phyloP scores from a whole-genome alignment of 2,797 vertebrate genomes.

The Muscicapa striata region DNA sequence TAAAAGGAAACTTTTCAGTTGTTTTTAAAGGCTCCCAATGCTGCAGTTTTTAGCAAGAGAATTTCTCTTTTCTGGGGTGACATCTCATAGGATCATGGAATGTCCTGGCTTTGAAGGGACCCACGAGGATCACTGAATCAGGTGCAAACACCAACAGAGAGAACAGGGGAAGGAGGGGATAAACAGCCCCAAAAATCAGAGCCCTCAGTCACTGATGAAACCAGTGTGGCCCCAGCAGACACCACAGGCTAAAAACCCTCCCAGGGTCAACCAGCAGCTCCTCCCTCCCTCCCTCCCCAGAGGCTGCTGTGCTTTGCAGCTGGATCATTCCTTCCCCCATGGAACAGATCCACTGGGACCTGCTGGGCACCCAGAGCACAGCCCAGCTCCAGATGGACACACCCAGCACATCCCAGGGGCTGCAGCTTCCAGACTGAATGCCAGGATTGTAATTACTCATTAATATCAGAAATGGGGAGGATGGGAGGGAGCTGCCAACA shows the following conservation, averaged over 20 bases:
- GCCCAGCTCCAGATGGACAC: not conserved
- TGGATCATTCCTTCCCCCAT: not conserved
- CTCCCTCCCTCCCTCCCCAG: not conserved
- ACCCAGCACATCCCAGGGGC: fast-evolving
- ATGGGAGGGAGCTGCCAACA: not conserved
- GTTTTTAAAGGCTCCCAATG: not conserved
- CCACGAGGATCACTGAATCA: fast-evolving
- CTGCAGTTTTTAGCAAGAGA: not conserved
- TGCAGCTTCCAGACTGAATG: not conserved
- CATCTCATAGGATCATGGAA: not conserved
- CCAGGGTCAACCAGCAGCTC: not conserved
- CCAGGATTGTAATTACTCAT: fast-evolving
- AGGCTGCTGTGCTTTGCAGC: not conserved
- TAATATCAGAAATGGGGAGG: not conserved
- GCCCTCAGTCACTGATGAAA: not conserved
- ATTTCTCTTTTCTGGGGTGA: not conserved
- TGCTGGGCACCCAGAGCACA: not conserved
- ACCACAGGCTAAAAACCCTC: not conserved
- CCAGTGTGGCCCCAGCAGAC: not conserved
- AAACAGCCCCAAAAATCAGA: not conserved
- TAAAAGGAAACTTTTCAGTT: fast-evolving
- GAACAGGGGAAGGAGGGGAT: not conserved
- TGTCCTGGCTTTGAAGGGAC: not conserved
- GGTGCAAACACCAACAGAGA: not conserved
- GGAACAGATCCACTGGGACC: not conserved